A percentile compares a stretch with the other conserved stretches of the same genome.
These are phyloP conservation scores for Clivina fossor DNA, from an alignment of 2,888 invertebrate genomes.

Conservation along the genomic window DNA sequence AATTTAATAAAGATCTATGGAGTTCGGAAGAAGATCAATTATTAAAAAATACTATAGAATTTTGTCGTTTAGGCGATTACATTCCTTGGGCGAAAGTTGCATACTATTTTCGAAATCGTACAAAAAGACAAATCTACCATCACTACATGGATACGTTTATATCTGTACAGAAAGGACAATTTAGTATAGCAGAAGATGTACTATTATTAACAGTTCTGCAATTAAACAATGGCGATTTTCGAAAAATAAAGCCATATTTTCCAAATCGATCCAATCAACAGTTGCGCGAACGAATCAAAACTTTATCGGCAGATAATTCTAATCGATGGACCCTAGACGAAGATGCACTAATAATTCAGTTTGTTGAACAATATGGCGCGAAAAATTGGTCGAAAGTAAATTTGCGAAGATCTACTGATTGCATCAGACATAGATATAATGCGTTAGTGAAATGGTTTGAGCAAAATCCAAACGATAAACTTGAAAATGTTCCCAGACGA, in stretches of 20 bases:
- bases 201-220: constrained; percentile 63
- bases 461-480: constrained; percentile 53
- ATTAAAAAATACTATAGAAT: constrained; percentile 64
- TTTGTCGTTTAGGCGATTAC: constrained; percentile 63
- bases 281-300: constrained; percentile 59
- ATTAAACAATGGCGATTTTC: constrained; percentile 64
- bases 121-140: constrained; percentile 67
- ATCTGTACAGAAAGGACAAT: constrained; percentile 62
- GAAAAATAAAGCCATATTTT: constrained; percentile 58
- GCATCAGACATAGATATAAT: constrained; percentile 62
- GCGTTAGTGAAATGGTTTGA: constrained; percentile 59
- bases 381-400: constrained; percentile 59
- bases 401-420: constrained; percentile 60
- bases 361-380: constrained; percentile 56
- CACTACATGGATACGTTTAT: constrained; percentile 55
- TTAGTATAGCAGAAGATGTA: constrained; percentile 67
- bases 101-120: constrained; percentile 62
- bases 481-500: constrained; percentile 53
- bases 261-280: constrained; percentile 65
- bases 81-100: constrained; percentile 76
- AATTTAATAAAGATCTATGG: constrained; percentile 59
- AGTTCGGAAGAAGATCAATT: constrained; percentile 67
- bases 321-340: constrained; percentile 64
- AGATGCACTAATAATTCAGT: constrained; percentile 60
- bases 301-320: constrained; percentile 49